Evolutionary conservation across 2,797 vertebrate genomes (phyloP), one percentile per base, ranked within the genome.

Genomic region (Threskiornis aethiopicus): DNA sequence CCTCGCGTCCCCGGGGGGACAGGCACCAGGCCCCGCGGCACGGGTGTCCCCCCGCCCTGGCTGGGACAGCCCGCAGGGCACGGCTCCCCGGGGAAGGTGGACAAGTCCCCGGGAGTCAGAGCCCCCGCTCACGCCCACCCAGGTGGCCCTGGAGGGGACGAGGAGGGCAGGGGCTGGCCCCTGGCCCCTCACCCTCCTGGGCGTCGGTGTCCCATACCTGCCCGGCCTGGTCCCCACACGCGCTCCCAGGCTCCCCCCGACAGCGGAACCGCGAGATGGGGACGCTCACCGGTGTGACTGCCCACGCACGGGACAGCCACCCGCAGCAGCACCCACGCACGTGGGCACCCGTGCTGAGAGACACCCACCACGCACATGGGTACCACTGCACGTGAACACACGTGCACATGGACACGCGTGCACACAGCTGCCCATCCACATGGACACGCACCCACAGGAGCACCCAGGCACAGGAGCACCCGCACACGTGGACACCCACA

Each of bases 261-360:
- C 58, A 57, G 14, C 0, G 0, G 69, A 24, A n/a, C 29, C 1
- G 0, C 0, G 62, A 31, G 26, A 11, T 14, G 44, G 9, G 65
- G 66, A 2, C 5, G 19, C 0, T 21, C 29, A 14, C n/a, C 16
- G 1, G 7, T 31, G 4, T 7, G n/a, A 11, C 12, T 26, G 42
- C 41, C 28, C 52, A 6, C 1, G 3, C 49, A 35, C 21, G 2
- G 2, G 72, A 16, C 71, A 42, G 41, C 62, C 55, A n/a, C 6
- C 15, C 33, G 10, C 14, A 7, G 21, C 29, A 33, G 24, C 51
- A 21, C 51, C 29, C 59, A 12, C 2, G 1, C 37, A 14, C 10
- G 3, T 8, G 10, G 19, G 5, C 47, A 21, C 19, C 19, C 37
- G 3, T 9, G 37, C 33, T 8, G 7, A 51, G 37, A 21, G 37